Evolutionary conservation across 2,797 vertebrate genomes (phyloP).

Genomic region (Chelon labrosus): DNA sequence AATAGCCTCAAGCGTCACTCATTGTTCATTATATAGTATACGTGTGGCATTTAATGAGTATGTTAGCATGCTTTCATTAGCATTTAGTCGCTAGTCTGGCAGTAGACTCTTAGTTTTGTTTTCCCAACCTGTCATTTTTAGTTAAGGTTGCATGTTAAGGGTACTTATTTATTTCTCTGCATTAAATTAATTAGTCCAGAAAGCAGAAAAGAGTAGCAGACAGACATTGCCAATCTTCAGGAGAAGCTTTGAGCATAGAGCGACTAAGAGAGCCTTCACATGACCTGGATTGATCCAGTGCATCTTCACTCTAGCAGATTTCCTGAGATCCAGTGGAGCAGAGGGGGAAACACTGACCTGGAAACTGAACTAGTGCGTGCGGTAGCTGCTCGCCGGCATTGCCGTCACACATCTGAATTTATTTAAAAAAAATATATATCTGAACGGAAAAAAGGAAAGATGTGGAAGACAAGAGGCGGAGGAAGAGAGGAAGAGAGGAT

Average conservation of each 20-base stretch:
- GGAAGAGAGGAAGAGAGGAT: background rate
- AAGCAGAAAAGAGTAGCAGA: too few species aligned
- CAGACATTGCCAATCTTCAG: too few species aligned
- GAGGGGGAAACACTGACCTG: slow-evolving; percentile 15
- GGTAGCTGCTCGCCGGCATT: background rate
- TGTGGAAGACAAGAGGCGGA: background rate
- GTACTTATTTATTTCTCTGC: too few species aligned
- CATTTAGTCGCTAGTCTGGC: too few species aligned
- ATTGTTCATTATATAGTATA: too few species aligned
- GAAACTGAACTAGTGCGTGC: background rate
- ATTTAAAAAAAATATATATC: background rate
- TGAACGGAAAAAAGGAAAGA: background rate
- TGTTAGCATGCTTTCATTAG: too few species aligned
- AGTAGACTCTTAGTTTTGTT: too few species aligned
- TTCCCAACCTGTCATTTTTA: too few species aligned
- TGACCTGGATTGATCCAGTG: background rate
- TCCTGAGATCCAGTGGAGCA: slow-evolving; percentile 7
- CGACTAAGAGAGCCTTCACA: background rate
- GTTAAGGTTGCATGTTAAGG: too few species aligned
- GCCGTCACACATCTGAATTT: background rate
- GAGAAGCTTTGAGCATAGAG: background rate
- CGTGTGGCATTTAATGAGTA: too few species aligned
- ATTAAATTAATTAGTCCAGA: too few species aligned
- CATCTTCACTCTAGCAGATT: background rate
- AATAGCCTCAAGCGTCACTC: too few species aligned